Conservation (phyloP, 1,140 invertebrate genomes). For the Drosophila obscura region DNA sequence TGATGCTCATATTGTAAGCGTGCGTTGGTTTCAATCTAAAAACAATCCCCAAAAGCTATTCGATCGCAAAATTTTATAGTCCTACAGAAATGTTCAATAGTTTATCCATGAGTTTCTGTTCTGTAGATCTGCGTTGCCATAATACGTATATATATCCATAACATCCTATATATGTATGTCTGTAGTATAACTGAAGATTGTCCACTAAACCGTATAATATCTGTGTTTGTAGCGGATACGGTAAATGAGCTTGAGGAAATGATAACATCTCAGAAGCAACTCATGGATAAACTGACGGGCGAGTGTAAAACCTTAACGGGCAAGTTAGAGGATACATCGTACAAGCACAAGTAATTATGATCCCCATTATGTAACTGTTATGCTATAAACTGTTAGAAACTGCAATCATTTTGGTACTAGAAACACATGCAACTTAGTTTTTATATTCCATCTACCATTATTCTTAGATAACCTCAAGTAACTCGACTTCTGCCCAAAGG, state of each 20-base stretch:
- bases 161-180: slow-evolving; percentile 15
- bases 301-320: slow-evolving; percentile 93
- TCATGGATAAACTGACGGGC: slow-evolving; percentile 93
- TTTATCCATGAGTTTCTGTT: slow-evolving; percentile 86
- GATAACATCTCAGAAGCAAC: slow-evolving; percentile 93
- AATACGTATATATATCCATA: slow-evolving; percentile 23
- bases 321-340: slow-evolving; percentile 92
- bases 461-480: no score
- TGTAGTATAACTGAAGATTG: background rate
- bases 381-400: slow-evolving; percentile 2
- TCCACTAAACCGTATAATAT: slow-evolving; percentile 29
- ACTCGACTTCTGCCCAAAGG: no score
- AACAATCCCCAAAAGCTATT: slow-evolving; percentile 21
- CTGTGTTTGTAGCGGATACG: slow-evolving; percentile 89
- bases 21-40: slow-evolving; percentile 22
- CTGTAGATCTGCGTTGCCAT: slow-evolving; percentile 64
- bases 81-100: slow-evolving; percentile 84
- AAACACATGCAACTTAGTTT: background rate
- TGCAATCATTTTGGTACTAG: slow-evolving; percentile 14
- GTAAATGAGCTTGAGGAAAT: slow-evolving; percentile 93
- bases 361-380: slow-evolving; percentile 4
- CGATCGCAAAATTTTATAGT: slow-evolving; percentile 25
- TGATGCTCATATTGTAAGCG: slow-evolving; percentile 84
- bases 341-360: slow-evolving; percentile 91
- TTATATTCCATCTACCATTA: background rate